Evolutionary conservation across 2,888 invertebrate species (phyloP), one percentile per base, ranked within the genome.

Genomic region (Phyllotreta cruciferae): DNA sequence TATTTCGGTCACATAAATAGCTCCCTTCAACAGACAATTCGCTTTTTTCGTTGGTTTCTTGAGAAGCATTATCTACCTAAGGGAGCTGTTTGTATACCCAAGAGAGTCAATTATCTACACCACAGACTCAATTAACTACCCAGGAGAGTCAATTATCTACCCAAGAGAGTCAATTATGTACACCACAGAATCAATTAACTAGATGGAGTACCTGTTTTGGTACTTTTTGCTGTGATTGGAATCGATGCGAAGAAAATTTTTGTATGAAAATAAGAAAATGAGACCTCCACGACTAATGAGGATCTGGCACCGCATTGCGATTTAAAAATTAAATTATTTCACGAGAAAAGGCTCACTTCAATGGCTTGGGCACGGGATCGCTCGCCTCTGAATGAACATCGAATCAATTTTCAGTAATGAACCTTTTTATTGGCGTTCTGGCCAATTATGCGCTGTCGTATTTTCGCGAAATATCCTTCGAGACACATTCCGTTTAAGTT

Each of bases 351-450:
- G 34, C 37, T 56, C 56, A 44, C 56, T 55, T 37, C 34, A 49
- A 49, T 49, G 6, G 34, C 35, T 49, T 24, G 36, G 49, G 49
- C 49, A 64, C 50, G 58, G 58, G 41, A 63, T 53, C 53, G 63
- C 58, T 35, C 6, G n/a, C 10, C n/a, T 35, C 49, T 54, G 45
- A 53, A 42, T 53, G 56, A 60, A 55, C 49, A 60, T 58, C 38
- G 57, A 55, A 60, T 64, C 60, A 56, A 64, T 64, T 60, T 56
- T 56, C 41, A 42, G 60, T 64, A 64, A 64, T 44, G 55, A 61
- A 35, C 47, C 47, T 55, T 61, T 61, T 61, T 47, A 55, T 61
- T 49, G 36, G 52, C 14, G 13, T 49, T 61, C 54, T 34, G 41
- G 61, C 36, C 55, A 56, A 52, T 62, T 56, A 52, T 41, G 47